Base-by-base conservation (phyloP, 2,888 invertebrate species). In the Agrochola litura region DNA sequence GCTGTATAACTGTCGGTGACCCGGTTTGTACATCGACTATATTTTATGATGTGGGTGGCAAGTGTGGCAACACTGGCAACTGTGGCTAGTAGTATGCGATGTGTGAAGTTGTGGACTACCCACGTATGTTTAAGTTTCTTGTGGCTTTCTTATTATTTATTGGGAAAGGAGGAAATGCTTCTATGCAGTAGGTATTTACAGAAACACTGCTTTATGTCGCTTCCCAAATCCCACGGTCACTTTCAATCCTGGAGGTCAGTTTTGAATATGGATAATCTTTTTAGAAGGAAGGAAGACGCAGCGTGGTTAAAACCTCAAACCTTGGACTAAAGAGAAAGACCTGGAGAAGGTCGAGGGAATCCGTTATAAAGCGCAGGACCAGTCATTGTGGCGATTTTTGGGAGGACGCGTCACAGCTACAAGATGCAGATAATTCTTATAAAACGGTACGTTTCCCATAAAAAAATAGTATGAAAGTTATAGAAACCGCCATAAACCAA, bases 1-100 rank as follows among this genome's bases (percentile, higher is more conserved):
- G 60, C 25, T 60, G 52, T 71, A 60, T 76, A 80, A 80, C 86
- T 75, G 88, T 79, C 63, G 37, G 56, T 88, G 87, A 88, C 82
- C 88, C 43, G 80, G 70, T 84, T 86, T 68, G 79, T 66, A 61
- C 61, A 67, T 16, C 77, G 68, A 60, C 75, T 58, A 56, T 52
- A 63, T 70, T 30, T 74, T 79, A 73, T 77, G 67, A 69, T 63
- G 87, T 85, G 76, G 87, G 86, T 72, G 83, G 80, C 58, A 73
- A 61, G 76, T 85, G 86, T 72, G 83, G 80, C 58, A 73, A 61
- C 54, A 68, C 63, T 61, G 14, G 61, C 6, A 25, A 61, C 43
- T 54, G 30, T 61, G 30, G 19, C 9, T 19, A 30, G 43, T 16
- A 30, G 25, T 66, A 67, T 58, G 64, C 56, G 52, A 73, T 73